Evolutionary conservation across 1,140 invertebrate genomes (phyloP), one percentile per base, ranked within the genome.

Genomic region (Neoseiulus cucumeris): DNA sequence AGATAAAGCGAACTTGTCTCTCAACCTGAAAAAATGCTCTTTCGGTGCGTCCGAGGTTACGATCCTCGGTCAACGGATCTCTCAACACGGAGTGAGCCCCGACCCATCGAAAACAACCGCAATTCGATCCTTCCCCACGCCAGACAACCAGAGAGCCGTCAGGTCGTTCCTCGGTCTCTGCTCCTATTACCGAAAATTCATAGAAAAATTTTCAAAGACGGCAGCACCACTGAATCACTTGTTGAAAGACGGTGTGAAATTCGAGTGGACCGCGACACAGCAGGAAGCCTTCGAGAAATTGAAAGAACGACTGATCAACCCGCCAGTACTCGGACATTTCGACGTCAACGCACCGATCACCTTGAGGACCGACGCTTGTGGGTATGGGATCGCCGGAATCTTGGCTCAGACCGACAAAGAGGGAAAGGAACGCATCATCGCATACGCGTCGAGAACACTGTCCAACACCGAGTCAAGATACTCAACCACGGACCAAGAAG

Each of bases 51-150:
- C 64, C 9, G 7, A 64, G 64, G 42, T 73, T 5, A 66, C 39
- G 4, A 70, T 66, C 42, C 44, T 72, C 6, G 72, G 73, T 12
- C 71, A 71, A 29, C 29, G 72, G 1, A 72, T 78, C 20, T 66
- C 69, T 51, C 70, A 69, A 28, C 64, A 72, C 0, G 73, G 72
- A 7, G 68, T 78, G 17, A 65, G 70, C n/a, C 39, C 74, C 75
- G 71, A 73, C 69, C 71, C 73, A 7, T 69, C 70, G 14, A 79
- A 80, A 65, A 69, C 76, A 1, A 65, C 71, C 47, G 71, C 73
- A 6, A 73, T 79, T n/a, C 17, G 67, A 30, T 66, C 74, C 1
- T 73, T 69, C n/a, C n/a, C n/a, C n/a, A n/a, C n/a, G n/a, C n/a
- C n/a, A n/a, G n/a, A n/a, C n/a, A n/a, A n/a, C n/a, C n/a, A n/a